phyloP scores from a whole-genome alignment of 2,888 invertebrate genomes.

The Leucoptera coffeella region DNA sequence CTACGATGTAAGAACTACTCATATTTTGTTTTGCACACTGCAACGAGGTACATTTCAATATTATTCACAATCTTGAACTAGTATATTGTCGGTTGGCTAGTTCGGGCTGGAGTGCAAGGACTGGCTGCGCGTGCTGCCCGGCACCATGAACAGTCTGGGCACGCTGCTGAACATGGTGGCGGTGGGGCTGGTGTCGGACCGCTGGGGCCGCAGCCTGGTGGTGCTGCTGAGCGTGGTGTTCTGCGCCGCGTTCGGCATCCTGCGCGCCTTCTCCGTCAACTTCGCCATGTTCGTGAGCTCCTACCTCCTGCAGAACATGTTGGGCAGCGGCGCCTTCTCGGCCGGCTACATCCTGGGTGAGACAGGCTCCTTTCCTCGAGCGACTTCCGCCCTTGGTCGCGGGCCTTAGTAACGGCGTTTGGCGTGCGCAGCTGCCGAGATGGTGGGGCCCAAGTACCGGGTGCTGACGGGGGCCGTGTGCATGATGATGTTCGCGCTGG shows the following conservation, averaged over 20 bases:
- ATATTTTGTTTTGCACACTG: too few relatives aligned
- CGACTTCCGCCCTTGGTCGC: too few relatives aligned
- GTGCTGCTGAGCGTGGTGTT: slow-evolving; percentile 37
- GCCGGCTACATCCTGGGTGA: slow-evolving; percentile 38
- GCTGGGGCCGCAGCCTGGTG: slow-evolving; percentile 45
- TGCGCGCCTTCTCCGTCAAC: slow-evolving; percentile 48
- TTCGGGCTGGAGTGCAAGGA: slow-evolving; percentile 59
- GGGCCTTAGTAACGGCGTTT: too few relatives aligned
- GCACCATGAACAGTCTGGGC: slow-evolving; percentile 64
- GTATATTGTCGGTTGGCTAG: slow-evolving; percentile 24
- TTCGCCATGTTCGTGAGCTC: slow-evolving; percentile 47
- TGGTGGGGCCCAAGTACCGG: slow-evolving; percentile 68
- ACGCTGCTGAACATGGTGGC: slow-evolving; percentile 63
- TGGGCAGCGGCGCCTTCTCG: slow-evolving; percentile 47
- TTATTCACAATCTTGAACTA: too few relatives aligned
- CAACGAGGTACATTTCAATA: too few relatives aligned
- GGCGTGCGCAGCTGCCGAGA: slow-evolving; percentile 61
- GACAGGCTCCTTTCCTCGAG: too few relatives aligned
- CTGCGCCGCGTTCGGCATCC: slow-evolving; percentile 34
- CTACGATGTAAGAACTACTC: slow-evolving; percentile 32
- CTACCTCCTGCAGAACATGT: slow-evolving; percentile 44
- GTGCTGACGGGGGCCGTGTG: slow-evolving; percentile 63
- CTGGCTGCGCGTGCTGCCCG: slow-evolving; percentile 66
- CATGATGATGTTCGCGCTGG: slow-evolving; percentile 65
- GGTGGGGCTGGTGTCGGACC: slow-evolving; percentile 64